Percentiles rank a stretch among this genome's conserved stretches.
Evolutionary conservation across 1,140 invertebrate species (phyloP).

Genomic region (Papilio machaon): DNA sequence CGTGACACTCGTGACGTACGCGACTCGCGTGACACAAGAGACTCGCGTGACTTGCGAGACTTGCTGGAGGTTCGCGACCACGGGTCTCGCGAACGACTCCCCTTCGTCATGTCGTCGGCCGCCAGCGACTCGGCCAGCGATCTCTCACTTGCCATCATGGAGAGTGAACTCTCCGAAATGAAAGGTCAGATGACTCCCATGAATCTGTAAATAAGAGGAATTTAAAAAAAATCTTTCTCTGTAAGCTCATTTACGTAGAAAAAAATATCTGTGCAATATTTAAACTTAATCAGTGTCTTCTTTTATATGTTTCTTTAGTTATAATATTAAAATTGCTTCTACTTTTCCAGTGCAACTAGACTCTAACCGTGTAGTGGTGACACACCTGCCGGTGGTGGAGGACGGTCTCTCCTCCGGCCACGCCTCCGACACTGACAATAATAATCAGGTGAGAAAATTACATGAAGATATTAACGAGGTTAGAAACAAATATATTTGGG

Average conservation of each 20-base stretch:
- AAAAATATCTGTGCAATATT: too few species aligned
- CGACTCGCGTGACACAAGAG: not conserved
- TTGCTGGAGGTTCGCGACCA: slow-evolving; percentile 13
- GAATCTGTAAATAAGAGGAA: too few species aligned
- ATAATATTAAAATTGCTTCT: not conserved
- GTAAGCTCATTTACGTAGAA: too few species aligned
- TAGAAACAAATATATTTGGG: too few species aligned
- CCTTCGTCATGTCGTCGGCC: slow-evolving; percentile 95
- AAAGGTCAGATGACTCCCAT: slow-evolving; percentile 54
- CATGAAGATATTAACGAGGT: not conserved
- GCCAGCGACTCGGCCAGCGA: slow-evolving; percentile 97
- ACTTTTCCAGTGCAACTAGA: slow-evolving; percentile 63
- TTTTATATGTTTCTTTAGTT: not conserved
- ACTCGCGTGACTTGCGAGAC: slow-evolving; percentile 15
- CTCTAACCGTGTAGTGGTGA: slow-evolving; percentile 56
- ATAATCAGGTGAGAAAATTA: slow-evolving; percentile 82
- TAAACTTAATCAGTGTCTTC: not conserved
- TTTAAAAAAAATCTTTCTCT: too few species aligned
- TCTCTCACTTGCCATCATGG: slow-evolving; percentile 88
- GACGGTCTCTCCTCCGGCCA: slow-evolving; percentile 96
- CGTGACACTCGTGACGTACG: not conserved
- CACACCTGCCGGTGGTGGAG: slow-evolving; percentile 95
- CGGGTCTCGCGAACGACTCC: slow-evolving; percentile 44
- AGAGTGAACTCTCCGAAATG: slow-evolving; percentile 83
- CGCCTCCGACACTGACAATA: slow-evolving; percentile 95